phyloP scores from a whole-genome alignment of 2,113 vertebrate species.

The Turnix velox region DNA sequence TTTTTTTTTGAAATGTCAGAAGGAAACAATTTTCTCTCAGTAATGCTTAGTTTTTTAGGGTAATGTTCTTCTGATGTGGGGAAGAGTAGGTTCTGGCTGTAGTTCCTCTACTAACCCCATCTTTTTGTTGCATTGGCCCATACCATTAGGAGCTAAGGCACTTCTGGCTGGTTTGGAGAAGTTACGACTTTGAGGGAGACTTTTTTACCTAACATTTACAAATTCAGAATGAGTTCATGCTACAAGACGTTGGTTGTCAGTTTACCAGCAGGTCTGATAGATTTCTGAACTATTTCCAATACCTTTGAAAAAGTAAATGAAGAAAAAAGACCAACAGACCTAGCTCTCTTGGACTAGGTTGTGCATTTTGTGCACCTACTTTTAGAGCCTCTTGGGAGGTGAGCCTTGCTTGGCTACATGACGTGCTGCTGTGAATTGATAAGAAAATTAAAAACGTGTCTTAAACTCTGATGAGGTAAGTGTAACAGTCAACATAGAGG shows the following conservation, averaged over 20 bases:
- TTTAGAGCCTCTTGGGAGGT: neutral
- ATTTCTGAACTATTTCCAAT: neutral
- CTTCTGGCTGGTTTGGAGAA: neutral
- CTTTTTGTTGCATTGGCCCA: neutral
- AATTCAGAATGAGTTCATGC: neutral
- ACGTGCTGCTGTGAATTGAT: neutral
- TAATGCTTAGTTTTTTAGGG: neutral
- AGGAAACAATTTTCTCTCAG: neutral
- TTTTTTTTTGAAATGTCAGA: neutral
- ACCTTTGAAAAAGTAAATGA: neutral
- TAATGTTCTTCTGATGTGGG: neutral
- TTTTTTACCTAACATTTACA: neutral
- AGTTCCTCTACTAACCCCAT: neutral
- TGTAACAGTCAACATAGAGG: accelerated
- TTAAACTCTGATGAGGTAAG: neutral
- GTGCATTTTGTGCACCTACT: neutral
- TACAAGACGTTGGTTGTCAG: accelerated
- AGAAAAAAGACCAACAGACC: neutral
- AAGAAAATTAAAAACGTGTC: neutral
- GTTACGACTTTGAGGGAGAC: neutral
- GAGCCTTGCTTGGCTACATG: neutral
- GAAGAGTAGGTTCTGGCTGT: neutral
- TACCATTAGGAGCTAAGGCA: neutral
- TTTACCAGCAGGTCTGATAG: neutral
- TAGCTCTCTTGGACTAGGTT: neutral